These are phyloP conservation scores for Parus major DNA, from an alignment of 2,113 vertebrate genomes.

Conservation along the genomic window DNA sequence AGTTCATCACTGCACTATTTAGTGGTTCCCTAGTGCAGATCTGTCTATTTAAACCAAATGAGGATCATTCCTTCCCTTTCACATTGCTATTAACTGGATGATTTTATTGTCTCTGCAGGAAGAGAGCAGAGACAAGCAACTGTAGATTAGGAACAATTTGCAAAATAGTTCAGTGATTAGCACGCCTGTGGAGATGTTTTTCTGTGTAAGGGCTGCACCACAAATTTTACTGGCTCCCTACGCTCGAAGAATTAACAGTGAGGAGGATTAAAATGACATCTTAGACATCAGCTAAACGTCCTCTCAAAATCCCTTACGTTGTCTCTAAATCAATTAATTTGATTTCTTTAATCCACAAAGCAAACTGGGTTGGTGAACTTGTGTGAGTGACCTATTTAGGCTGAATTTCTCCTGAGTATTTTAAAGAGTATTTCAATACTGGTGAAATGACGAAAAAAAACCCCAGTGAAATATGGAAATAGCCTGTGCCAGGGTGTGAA, in stretches of 20 bases:
- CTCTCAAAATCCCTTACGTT: not conserved
- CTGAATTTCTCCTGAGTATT: not conserved
- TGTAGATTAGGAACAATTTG: not conserved
- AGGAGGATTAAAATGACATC: not conserved
- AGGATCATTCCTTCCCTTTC: not conserved
- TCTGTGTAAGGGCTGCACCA: not conserved
- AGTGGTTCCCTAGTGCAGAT: not conserved
- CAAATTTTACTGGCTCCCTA: not conserved
- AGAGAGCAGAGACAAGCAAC: not conserved
- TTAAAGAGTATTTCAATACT: not conserved
- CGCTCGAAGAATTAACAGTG: not conserved
- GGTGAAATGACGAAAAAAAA: not conserved
- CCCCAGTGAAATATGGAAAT: not conserved
- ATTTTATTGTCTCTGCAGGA: not conserved
- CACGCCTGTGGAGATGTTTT: not conserved
- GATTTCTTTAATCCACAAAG: not conserved
- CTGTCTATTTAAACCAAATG: not conserved
- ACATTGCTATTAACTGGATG: not conserved
- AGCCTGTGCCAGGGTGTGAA: not conserved
- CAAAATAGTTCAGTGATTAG: not conserved
- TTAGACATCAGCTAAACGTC: not conserved
- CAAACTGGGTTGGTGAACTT: not conserved
- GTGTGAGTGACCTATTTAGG: not conserved
- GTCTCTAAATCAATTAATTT: slow-evolving; percentile 4
- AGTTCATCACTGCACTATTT: not conserved